Percentiles rank a stretch among this genome's conserved stretches.
These are phyloP conservation scores for Agrochola lychnidis DNA, from an alignment of 2,888 invertebrate species.

Conservation along the genomic window DNA sequence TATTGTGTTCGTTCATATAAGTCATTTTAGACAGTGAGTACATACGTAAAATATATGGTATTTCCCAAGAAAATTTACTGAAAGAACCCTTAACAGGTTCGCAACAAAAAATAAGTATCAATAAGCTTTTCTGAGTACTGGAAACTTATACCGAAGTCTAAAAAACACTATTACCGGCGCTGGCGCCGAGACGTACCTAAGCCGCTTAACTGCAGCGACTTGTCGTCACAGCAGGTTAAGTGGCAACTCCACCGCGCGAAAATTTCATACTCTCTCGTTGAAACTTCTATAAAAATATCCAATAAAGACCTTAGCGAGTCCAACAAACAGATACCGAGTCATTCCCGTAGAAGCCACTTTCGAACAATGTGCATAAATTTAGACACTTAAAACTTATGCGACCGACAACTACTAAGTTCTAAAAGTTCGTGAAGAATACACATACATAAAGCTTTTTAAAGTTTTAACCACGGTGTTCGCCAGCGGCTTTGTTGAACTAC, in stretches of 20 bases:
- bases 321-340: constrained; percentile 52
- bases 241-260: constrained; percentile 23
- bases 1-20: background rate
- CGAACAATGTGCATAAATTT: constrained; percentile 71
- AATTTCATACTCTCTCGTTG: constrained; percentile 21
- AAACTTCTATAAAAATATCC: constrained; percentile 42
- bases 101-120: constrained; percentile 26
- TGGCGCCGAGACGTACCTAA: constrained; percentile 22
- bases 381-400: constrained; percentile 66
- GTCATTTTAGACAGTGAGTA: background rate
- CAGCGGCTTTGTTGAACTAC: constrained; percentile 43
- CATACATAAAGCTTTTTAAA: constrained; percentile 66
- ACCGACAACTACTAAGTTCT: constrained; percentile 50
- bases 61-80: constrained; percentile 12
- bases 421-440: constrained; percentile 62
- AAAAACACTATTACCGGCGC: constrained; percentile 45
- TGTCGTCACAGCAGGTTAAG: too few relatives aligned
- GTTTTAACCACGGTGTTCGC: constrained; percentile 53
- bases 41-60: background rate
- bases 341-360: constrained; percentile 58
- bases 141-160: constrained; percentile 29
- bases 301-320: constrained; percentile 41
- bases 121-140: constrained; percentile 18
- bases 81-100: background rate
- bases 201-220: constrained; percentile 38